These are phyloP conservation scores for Epinotia ramella DNA, from an alignment of 2,888 invertebrate genomes.

Conservation along the genomic window DNA sequence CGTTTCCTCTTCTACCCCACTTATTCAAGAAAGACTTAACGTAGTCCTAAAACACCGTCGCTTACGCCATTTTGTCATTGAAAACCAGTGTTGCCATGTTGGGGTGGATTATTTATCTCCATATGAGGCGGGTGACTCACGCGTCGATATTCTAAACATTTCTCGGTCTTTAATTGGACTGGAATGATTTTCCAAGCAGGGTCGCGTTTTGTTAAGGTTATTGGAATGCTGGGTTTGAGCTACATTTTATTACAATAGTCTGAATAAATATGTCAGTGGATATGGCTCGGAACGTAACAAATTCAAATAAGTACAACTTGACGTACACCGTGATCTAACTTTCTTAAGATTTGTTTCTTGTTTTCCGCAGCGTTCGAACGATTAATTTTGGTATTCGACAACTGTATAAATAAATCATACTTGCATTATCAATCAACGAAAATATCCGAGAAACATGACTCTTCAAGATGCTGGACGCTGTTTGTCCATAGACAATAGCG, in stretches of 20 bases:
- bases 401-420: too few species aligned
- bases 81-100: constrained; percentile 28
- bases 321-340: not conserved
- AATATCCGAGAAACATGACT: too few species aligned
- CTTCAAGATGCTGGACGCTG: too few species aligned
- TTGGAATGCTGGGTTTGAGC: constrained; percentile 22
- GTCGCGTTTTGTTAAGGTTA: constrained; percentile 25
- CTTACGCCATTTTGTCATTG: not conserved
- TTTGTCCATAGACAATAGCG: too few species aligned
- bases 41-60: not conserved
- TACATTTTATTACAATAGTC: constrained; percentile 7
- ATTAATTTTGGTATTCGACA: too few species aligned
- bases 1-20: constrained; percentile 30
- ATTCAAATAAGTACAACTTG: not conserved
- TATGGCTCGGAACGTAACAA: not conserved
- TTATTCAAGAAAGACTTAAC: not conserved
- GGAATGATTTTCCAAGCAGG: constrained; percentile 30
- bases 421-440: too few species aligned
- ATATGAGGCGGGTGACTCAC: constrained; percentile 38
- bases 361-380: too few species aligned
- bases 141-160: constrained; percentile 37
- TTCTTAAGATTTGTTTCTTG: too few species aligned
- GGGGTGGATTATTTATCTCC: constrained; percentile 38
- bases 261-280: constrained; percentile 8
- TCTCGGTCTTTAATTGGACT: constrained; percentile 25